These are phyloP conservation scores for Melanocharis versteri DNA, from an alignment of 2,113 vertebrate species.

Conservation along the genomic window DNA sequence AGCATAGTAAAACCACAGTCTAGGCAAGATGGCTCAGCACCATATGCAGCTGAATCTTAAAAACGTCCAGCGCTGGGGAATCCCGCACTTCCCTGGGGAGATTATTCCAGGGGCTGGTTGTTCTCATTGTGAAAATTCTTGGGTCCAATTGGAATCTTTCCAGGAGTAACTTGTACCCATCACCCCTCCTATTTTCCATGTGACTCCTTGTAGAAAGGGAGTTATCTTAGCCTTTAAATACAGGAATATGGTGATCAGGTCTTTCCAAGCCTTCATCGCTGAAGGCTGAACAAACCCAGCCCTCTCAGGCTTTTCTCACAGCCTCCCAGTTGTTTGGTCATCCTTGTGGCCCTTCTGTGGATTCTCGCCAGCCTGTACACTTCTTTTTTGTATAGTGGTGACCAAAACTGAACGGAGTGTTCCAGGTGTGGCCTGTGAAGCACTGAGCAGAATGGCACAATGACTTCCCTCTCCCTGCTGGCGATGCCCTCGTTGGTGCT, in stretches of 20 bases:
- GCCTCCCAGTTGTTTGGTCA: background rate
- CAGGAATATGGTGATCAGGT: background rate
- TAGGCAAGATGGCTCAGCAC: background rate
- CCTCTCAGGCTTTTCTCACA: background rate
- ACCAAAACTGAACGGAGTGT: background rate
- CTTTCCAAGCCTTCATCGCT: background rate
- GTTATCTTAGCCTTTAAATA: background rate
- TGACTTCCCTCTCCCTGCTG: background rate
- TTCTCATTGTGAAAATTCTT: background rate
- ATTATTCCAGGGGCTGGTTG: background rate
- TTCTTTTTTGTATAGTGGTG: background rate
- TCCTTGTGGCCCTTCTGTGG: background rate
- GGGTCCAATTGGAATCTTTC: background rate
- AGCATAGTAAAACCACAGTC: background rate
- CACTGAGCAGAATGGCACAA: background rate
- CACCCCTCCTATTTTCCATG: background rate
- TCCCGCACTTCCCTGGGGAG: background rate
- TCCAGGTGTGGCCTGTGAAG: background rate
- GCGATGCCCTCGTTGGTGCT: background rate
- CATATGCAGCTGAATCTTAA: background rate
- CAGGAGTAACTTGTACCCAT: background rate
- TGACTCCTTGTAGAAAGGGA: background rate
- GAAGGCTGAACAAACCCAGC: background rate
- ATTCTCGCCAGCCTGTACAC: background rate
- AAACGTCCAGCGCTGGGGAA: rapidly evolving